Conservation (phyloP, 2,888 invertebrate genomes). For the Brachycybe producta region DNA sequence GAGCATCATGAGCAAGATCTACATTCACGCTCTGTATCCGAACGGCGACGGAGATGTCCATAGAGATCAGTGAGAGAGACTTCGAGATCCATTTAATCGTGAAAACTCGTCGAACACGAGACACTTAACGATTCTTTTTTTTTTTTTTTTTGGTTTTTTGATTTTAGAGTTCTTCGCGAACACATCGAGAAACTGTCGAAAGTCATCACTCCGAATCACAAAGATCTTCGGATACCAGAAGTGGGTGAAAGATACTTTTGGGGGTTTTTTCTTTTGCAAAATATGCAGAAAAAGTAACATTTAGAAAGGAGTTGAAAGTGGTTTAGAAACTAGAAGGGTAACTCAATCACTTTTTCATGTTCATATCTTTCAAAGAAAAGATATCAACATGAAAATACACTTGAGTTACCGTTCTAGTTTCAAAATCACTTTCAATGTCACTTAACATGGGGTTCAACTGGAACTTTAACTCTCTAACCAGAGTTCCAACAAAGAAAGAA, state of each 20-base stretch:
- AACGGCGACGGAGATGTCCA: conserved; percentile 91
- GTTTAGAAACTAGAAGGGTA: neutral
- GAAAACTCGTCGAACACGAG: conserved; percentile 9
- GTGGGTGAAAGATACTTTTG: no score
- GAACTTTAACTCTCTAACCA: no score
- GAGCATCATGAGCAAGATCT: conserved; percentile 79
- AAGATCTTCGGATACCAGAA: conserved; percentile 66
- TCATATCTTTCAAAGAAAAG: no score
- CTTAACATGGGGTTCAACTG: no score
- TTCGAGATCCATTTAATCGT: conserved; percentile 13
- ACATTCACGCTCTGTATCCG: conserved; percentile 85
- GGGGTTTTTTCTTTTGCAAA: no score
- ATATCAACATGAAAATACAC: no score
- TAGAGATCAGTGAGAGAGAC: conserved; percentile 61
- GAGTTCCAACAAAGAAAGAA: no score
- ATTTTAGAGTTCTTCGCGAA: conserved; percentile 61
- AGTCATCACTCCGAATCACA: conserved; percentile 62
- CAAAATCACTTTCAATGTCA: no score
- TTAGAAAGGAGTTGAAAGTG: no score
- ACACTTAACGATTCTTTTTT: conserved; percentile 2
- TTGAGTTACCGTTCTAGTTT: no score
- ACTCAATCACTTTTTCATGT: neutral
- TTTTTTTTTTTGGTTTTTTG: conserved; percentile 6
- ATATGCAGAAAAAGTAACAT: no score
- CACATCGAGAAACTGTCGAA: conserved; percentile 71